These are phyloP conservation scores for Oreochromis niloticus DNA, from an alignment of 2,113 vertebrate species.

Conservation along the genomic window DNA sequence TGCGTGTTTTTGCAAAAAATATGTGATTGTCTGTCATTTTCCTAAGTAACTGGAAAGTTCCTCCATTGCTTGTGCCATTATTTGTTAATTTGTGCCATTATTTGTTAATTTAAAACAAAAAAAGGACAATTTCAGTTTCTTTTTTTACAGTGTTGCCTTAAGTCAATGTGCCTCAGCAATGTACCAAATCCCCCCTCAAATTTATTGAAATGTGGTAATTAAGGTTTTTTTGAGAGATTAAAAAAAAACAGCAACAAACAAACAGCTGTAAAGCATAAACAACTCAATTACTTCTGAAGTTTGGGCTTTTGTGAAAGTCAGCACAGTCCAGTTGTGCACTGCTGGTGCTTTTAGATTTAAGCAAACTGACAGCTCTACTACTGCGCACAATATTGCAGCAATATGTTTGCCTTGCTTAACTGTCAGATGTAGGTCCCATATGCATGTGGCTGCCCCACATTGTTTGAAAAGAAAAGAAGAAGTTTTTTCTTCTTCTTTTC, in stretches of 20 bases:
- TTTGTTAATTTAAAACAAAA: not conserved
- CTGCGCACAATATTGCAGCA: constrained; percentile 13
- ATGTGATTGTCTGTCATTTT: not conserved
- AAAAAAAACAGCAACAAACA: not conserved
- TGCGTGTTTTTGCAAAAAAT: not conserved
- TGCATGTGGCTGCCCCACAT: not conserved
- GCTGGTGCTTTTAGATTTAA: not conserved
- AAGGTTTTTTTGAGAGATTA: fast-evolving
- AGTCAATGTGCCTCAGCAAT: not conserved
- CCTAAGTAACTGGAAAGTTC: not conserved
- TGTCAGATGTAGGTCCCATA: constrained; percentile 22
- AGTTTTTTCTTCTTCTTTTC: not conserved
- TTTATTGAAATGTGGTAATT: not conserved
- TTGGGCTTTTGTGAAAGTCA: not conserved
- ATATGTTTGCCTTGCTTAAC: constrained; percentile 6
- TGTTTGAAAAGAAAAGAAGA: not conserved
- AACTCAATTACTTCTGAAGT: not conserved
- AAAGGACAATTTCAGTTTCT: not conserved
- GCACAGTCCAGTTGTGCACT: not conserved
- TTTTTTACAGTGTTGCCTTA: not conserved
- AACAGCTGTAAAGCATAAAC: not conserved
- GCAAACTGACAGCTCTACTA: constrained; percentile 4
- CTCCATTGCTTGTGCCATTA: not conserved
- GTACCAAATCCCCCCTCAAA: not conserved
- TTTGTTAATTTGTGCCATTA: not conserved